Conservation (phyloP, 37 sponge, comb jelly and placozoan species). For the Oscarella lobularis region DNA sequence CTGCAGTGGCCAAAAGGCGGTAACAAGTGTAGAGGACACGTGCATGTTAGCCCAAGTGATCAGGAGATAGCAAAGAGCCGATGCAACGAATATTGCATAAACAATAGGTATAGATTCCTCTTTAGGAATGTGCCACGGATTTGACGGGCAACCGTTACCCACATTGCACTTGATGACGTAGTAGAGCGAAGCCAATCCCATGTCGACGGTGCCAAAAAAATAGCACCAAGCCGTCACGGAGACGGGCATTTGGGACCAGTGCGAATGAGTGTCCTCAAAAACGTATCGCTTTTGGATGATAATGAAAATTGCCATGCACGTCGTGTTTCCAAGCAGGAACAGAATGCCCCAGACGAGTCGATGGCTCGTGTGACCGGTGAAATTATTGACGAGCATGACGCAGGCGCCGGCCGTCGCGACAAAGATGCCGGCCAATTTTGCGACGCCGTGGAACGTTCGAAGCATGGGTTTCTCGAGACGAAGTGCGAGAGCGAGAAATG, state of each 20-base stretch:
- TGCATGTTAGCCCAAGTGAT: constrained; percentile 67
- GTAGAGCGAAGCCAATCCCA: constrained; percentile 38
- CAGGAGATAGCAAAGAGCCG: constrained; percentile 70
- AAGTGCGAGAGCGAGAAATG: constrained; percentile 32
- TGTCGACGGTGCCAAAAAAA: constrained; percentile 56
- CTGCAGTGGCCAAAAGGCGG: constrained; percentile 89
- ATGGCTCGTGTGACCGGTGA: background rate
- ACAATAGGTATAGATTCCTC: constrained; percentile 51
- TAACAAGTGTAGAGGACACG: constrained; percentile 43
- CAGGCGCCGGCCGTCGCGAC: constrained; percentile 52
- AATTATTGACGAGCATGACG: constrained; percentile 25
- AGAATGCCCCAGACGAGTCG: constrained; percentile 19
- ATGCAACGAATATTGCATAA: constrained; percentile 65
- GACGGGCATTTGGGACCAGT: constrained; percentile 48
- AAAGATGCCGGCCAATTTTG: constrained; percentile 39
- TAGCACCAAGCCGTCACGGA: constrained; percentile 52
- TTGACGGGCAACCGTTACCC: background rate
- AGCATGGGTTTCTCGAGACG: background rate
- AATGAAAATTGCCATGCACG: constrained; percentile 34
- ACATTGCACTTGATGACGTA: constrained; percentile 12
- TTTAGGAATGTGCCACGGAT: background rate
- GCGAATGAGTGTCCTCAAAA: constrained; percentile 21
- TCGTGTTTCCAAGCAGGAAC: constrained; percentile 33
- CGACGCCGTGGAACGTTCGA: constrained; percentile 8
- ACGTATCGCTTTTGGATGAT: constrained; percentile 53